Base-by-base conservation (phyloP, 1,140 invertebrate species). In the Zaprionus davidi region DNA sequence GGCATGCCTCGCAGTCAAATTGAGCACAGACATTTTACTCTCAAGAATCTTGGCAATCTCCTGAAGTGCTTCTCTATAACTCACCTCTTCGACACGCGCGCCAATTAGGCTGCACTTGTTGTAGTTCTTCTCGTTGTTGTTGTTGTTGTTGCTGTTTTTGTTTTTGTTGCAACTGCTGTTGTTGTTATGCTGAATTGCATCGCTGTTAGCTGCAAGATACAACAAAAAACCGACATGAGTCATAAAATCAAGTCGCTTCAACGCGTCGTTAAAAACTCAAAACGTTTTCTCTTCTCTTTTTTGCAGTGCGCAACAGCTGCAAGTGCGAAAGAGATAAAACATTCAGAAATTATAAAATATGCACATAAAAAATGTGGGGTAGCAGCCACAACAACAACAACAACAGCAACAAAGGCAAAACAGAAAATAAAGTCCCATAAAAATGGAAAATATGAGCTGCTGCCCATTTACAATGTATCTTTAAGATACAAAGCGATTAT, bases 1-100 rank as follows among this genome's bases (percentile, higher is more conserved):
- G 83, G 83, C 83, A 86, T 83, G 84, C 84, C 84, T 59, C 84
- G 69, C 76, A 88, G 85, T 57, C 78, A 68, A 67, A 73, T 55
- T 34, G 53, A 55, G 36, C 60, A 38, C 51, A 71, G 68, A 76
- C 73, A 71, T 57, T 70, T 60, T 57, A 49, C 58, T 41, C 58
- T 41, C 38, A 6, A 70, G 24, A 34, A 57, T 46, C 62, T 36
- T 36, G 11, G 65, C 64, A 41, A 69, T 55, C 53, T 62, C 38
- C 51, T 63, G 46, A 57, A 63, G 65, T 49, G 53, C 60, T 55
- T 53, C 44, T 66, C 55, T 66, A 56, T 71, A 81, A 66, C 74
- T 73, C 55, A 83, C 71, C 84, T 87, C 84, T 83, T 83, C 83
- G 86, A 66, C 84, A 87, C 74, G 84, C 82, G 79, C 79, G 81